Base-by-base conservation (phyloP, 2,797 vertebrate genomes). In the Pogonophryne albipinna region DNA sequence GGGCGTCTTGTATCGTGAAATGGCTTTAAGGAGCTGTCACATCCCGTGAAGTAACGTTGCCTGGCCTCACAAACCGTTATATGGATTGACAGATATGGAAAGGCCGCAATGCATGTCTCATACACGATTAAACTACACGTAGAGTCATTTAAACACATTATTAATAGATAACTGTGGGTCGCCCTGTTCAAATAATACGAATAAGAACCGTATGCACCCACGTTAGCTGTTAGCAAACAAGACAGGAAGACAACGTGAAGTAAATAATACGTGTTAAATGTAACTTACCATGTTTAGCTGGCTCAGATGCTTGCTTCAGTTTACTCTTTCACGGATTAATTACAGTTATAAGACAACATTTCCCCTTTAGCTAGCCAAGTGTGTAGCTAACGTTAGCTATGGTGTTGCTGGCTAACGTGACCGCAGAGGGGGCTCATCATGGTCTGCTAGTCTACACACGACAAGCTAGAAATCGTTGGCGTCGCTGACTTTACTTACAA, bases 261-360 rank as follows among this genome's bases (percentile, higher is more conserved):
- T 6, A 23, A 71, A 77, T 31, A 41, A 19, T 1, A 17, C 0
- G 1, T 3, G 0, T 31, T 41, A 23, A 16, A 50, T 27, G 10
- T 46, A 56, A 92, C 94, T 94, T 68, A 96, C 95, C 95, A 95
- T 96, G 85, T 83, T 91, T 74, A 68, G 34, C 31, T 52, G 83
- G 76, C 82, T 79, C 67, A n/a, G 85, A 20, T 38, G 80, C 15
- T 76, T 81, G 80, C 85, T 77, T 85, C 72, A 17, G 46, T 66
- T 71, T 20, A 62, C 71, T 80, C 57, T 61, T 73, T 82, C 71
- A 86, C 75, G 60, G 76, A 71, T 89, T 83, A 88, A 68, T 77
- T 67, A 71, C 71, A 86, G 73, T 57, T 82, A 74, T 34, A 74
- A 74, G 61, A 51, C 78, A 80, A 83, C 84, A 79, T 89, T 71